These are phyloP conservation scores for Drosophila willistoni DNA, from an alignment of 1,140 invertebrate genomes.

Conservation along the genomic window DNA sequence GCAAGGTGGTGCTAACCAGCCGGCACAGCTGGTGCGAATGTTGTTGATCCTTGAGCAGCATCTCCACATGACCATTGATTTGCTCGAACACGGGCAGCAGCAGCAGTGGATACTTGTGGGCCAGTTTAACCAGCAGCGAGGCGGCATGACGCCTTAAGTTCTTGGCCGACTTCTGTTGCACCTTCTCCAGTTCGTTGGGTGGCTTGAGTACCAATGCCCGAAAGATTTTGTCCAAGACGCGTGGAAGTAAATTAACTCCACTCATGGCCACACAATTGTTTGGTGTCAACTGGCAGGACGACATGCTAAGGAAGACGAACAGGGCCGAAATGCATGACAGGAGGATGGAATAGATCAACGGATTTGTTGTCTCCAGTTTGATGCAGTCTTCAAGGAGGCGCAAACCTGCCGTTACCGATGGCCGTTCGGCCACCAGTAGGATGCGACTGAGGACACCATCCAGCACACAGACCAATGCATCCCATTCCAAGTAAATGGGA, in stretches of 20 bases:
- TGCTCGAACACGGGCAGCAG: constrained; percentile 94
- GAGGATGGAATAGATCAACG: constrained; percentile 90
- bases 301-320: constrained; percentile 94
- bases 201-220: constrained; percentile 89
- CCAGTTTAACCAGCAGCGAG: constrained; percentile 94
- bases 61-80: constrained; percentile 89
- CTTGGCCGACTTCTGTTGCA: constrained; percentile 86
- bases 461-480: constrained; percentile 88
- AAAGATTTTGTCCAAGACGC: constrained; percentile 94
- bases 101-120: constrained; percentile 92
- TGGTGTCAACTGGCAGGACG: constrained; percentile 89
- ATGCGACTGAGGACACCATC: constrained; percentile 92
- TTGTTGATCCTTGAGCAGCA: constrained; percentile 85
- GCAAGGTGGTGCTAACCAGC: constrained; percentile 92
- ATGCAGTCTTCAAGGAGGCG: constrained; percentile 91
- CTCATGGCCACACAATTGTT: constrained; percentile 87
- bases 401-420: constrained; percentile 87
- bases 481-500: constrained; percentile 92
- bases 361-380: constrained; percentile 88
- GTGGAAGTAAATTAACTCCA: constrained; percentile 88
- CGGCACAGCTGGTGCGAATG: constrained; percentile 86
- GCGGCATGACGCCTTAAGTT: constrained; percentile 94
- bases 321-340: constrained; percentile 95
- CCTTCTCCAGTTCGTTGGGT: constrained; percentile 84
- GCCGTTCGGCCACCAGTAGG: constrained; percentile 86